These are phyloP conservation scores for Netelia fuscicornis DNA, from an alignment of 2,888 invertebrate species.

Conservation along the genomic window DNA sequence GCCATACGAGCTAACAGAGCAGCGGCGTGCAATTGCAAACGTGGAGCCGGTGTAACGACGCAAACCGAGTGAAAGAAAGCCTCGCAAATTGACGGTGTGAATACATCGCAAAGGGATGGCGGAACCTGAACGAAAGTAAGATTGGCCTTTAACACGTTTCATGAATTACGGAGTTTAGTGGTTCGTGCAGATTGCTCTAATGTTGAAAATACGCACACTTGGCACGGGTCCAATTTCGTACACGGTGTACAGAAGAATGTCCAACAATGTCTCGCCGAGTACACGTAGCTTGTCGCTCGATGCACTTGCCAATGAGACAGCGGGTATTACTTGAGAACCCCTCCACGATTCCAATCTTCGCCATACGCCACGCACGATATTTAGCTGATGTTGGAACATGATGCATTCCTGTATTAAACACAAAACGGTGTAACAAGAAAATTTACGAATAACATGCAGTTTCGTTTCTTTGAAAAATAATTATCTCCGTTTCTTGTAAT, in stretches of 20 bases:
- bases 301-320: conserved; percentile 86
- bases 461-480: not conserved
- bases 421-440: conserved; percentile 32
- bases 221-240: conserved; percentile 87
- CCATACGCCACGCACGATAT: conserved; percentile 92
- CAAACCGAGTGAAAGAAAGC: conserved; percentile 90
- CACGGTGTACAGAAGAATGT: conserved; percentile 91
- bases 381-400: conserved; percentile 95
- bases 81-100: conserved; percentile 86
- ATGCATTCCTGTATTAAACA: conserved; percentile 90
- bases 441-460: conserved; percentile 5
- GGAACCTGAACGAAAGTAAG: conserved; percentile 79
- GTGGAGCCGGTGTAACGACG: conserved; percentile 90
- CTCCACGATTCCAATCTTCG: conserved; percentile 89
- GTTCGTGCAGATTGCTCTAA: not conserved
- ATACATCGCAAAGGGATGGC: conserved; percentile 82
- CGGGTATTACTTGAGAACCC: conserved; percentile 82
- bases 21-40: conserved; percentile 92
- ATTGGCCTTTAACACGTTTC: not conserved
- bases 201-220: conserved; percentile 77
- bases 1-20: conserved; percentile 92
- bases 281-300: conserved; percentile 94
- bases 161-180: not conserved
- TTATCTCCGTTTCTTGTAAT: no score
- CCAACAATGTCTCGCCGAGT: conserved; percentile 92